phyloP scores from a whole-genome alignment of 2,113 vertebrate genomes.

The Triplophysa dalaica region DNA sequence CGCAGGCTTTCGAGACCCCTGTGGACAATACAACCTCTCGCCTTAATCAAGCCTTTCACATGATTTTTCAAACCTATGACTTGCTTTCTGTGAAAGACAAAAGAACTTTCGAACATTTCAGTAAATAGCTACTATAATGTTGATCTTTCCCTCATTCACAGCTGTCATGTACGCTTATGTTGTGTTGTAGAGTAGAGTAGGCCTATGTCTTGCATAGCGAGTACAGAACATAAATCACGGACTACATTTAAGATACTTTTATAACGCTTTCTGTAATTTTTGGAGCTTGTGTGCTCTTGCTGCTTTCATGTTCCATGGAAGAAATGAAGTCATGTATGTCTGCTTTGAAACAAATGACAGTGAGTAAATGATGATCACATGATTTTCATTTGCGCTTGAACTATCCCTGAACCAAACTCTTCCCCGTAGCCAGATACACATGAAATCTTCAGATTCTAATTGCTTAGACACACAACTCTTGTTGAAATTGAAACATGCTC shows the following conservation, averaged over 20 bases:
- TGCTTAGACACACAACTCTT: not conserved
- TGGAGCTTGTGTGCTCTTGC: too few species aligned
- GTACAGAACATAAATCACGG: too few species aligned
- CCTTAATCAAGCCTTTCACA: constrained; percentile 9
- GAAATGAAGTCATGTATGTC: not conserved
- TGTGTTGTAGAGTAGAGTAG: too few species aligned
- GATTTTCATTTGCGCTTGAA: not conserved
- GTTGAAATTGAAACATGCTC: not conserved
- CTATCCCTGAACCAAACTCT: not conserved
- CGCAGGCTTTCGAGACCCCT: too few species aligned
- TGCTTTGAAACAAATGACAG: not conserved
- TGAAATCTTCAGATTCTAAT: constrained; percentile 1
- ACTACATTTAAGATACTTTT: too few species aligned
- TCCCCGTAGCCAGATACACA: not conserved
- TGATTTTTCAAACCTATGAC: not conserved
- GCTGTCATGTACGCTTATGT: too few species aligned
- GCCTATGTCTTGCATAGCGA: too few species aligned
- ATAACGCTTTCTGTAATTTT: too few species aligned
- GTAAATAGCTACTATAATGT: not conserved
- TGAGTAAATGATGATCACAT: not conserved
- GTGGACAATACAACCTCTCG: too few species aligned
- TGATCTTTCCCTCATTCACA: not conserved
- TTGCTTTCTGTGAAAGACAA: constrained; percentile 7
- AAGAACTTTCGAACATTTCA: not conserved
- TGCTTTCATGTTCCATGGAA: not conserved